These are phyloP conservation scores for Lycocerus yunnanus DNA, from an alignment of 2,888 invertebrate genomes.

Conservation along the genomic window DNA sequence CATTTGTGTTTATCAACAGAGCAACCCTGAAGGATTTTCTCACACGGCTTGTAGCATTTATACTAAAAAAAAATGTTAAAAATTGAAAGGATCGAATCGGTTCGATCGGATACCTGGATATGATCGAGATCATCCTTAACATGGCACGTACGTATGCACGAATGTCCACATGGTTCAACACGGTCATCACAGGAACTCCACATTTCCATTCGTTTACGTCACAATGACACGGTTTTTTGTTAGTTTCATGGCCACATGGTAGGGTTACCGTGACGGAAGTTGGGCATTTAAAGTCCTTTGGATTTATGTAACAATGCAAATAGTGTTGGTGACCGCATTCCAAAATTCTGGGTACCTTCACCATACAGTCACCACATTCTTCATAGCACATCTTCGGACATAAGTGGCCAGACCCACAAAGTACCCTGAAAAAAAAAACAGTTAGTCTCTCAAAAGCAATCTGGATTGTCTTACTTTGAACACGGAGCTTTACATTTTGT, in stretches of 20 bases:
- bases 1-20: not conserved
- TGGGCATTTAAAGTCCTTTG: slow-evolving; percentile 51
- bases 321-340: slow-evolving; percentile 58
- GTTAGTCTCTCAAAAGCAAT: not conserved
- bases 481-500: slow-evolving; percentile 59
- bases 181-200: slow-evolving; percentile 58
- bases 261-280: slow-evolving; percentile 37
- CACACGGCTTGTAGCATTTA: not conserved
- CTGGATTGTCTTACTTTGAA: slow-evolving; percentile 53
- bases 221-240: slow-evolving; percentile 55
- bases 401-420: slow-evolving; percentile 59
- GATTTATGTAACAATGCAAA: slow-evolving; percentile 57
- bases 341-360: slow-evolving; percentile 49
- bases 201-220: slow-evolving; percentile 53
- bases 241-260: slow-evolving; percentile 39
- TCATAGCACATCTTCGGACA: slow-evolving; percentile 59
- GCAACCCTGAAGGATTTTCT: slow-evolving; percentile 46
- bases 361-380: slow-evolving; percentile 43
- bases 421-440: slow-evolving; percentile 46
- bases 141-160: slow-evolving; percentile 64
- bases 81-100: not conserved
- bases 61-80: not conserved
- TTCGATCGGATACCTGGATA: too few species aligned
- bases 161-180: slow-evolving; percentile 67
- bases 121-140: slow-evolving; percentile 58